phyloP scores from a whole-genome alignment of 2,113 vertebrate genomes.

The Antigone vipio region DNA sequence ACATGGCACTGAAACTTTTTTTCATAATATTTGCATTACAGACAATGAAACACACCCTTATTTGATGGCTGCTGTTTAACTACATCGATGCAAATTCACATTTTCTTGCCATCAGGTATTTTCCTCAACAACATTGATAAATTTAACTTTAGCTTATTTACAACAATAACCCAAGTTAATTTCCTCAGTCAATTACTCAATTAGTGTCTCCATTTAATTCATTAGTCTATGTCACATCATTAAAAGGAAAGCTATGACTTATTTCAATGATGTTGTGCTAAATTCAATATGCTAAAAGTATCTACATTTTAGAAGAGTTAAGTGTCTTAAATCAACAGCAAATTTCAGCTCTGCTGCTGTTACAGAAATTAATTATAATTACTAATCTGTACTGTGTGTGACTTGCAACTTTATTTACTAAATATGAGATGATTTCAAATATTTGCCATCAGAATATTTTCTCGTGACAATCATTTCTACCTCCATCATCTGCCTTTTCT shows the following conservation, averaged over 20 bases:
- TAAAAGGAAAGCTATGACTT: background rate
- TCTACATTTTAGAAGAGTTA: background rate
- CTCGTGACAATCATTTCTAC: background rate
- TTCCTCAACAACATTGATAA: background rate
- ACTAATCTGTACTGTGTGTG: background rate
- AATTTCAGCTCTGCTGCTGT: background rate
- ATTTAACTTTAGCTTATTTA: background rate
- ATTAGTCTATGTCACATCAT: background rate
- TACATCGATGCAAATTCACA: background rate
- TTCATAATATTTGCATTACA: background rate
- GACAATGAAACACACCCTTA: background rate
- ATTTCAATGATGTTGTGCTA: background rate
- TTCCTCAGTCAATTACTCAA: constrained; percentile 9
- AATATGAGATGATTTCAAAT: background rate
- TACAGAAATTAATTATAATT: background rate
- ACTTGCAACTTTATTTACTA: background rate
- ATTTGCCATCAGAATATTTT: background rate
- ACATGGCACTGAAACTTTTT: background rate
- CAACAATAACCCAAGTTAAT: background rate
- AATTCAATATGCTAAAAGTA: background rate
- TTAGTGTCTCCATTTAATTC: background rate
- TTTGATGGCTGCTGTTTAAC: background rate
- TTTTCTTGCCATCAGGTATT: background rate
- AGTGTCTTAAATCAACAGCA: background rate
- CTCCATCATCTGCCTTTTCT: background rate